Conservation (phyloP, 2,797 vertebrate genomes). For the Sebastes alutus region DNA sequence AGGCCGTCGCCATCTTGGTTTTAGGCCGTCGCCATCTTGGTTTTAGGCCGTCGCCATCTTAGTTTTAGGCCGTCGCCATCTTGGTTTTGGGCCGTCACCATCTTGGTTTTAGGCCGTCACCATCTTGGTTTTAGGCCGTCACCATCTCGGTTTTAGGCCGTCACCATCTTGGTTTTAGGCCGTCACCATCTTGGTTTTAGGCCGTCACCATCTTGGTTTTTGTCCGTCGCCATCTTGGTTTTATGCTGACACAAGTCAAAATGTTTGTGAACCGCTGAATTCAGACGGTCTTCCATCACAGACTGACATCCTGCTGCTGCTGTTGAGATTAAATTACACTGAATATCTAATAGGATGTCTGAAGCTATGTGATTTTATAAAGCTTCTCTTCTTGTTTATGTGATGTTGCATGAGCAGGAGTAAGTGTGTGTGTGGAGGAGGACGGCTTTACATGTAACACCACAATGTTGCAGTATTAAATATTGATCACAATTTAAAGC, state of each 20-base stretch:
- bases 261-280: neutral
- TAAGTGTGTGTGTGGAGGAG: neutral
- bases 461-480: constrained; percentile 4
- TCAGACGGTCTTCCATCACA: neutral
- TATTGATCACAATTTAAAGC: constrained; percentile 22
- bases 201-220: too few relatives aligned
- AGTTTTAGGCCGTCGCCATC: fast-evolving
- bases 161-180: too few relatives aligned
- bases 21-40: fast-evolving
- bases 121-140: too few relatives aligned
- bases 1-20: fast-evolving
- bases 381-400: neutral
- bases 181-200: fast-evolving
- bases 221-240: too few relatives aligned
- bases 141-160: too few relatives aligned
- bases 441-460: neutral
- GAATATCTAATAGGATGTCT: neutral
- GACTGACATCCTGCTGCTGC: neutral
- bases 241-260: too few relatives aligned
- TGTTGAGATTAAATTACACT: neutral
- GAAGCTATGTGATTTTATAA: neutral
- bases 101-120: fast-evolving
- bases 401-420: neutral
- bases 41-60: fast-evolving
- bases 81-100: too few relatives aligned